Percentiles rank a stretch among this genome's conserved stretches.
These are phyloP conservation scores for Peromyscus californicus DNA, from an alignment of 2,113 vertebrate species.

Conservation along the genomic window DNA sequence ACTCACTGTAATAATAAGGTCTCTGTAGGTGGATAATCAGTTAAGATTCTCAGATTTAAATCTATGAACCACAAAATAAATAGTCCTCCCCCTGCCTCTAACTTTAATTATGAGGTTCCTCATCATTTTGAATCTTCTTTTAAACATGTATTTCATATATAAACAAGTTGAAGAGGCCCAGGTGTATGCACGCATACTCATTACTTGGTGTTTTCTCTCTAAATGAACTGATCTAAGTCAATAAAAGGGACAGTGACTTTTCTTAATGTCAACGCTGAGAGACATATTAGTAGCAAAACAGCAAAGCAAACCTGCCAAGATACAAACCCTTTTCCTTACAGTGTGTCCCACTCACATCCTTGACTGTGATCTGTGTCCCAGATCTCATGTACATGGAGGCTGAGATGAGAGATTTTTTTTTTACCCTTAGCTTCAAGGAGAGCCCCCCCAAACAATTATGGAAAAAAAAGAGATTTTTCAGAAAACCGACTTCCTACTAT, in stretches of 20 bases:
- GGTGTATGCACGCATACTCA: neutral
- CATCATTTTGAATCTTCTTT: neutral
- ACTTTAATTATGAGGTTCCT: neutral
- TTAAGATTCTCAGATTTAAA: slow-evolving; percentile 14
- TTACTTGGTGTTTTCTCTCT: neutral
- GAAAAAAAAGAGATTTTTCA: neutral
- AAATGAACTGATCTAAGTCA: neutral
- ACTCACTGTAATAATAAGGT: neutral
- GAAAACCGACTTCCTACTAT: neutral
- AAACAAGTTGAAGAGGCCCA: neutral
- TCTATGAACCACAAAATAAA: slow-evolving; percentile 17
- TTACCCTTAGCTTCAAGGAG: neutral
- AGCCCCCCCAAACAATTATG: neutral
- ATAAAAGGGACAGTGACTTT: neutral
- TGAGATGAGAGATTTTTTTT: neutral
- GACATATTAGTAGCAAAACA: neutral
- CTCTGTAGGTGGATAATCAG: neutral
- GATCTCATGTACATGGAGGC: neutral
- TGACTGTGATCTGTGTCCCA: neutral
- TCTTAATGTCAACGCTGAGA: neutral
- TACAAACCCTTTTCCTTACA: neutral
- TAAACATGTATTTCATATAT: neutral
- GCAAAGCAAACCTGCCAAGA: neutral
- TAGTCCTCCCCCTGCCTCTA: neutral
- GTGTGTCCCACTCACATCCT: neutral